Conservation (phyloP, 2,888 invertebrate genomes). For the Agrochola lychnidis region DNA sequence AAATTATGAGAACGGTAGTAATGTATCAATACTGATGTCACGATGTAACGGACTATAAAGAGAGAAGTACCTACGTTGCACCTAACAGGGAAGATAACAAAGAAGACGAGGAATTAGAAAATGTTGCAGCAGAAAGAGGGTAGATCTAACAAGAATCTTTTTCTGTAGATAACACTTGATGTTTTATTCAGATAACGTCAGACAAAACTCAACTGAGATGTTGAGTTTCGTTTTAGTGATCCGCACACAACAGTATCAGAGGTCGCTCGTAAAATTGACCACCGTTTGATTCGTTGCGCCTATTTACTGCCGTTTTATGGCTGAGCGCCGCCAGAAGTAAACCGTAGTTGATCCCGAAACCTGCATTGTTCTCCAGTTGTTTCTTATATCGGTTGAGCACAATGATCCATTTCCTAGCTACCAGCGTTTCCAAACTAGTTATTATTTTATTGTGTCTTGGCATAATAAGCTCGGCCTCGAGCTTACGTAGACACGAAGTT, state of each 20-base stretch:
- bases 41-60: background rate
- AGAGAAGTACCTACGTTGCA: background rate
- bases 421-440: constrained; percentile 19
- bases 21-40: background rate
- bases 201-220: background rate
- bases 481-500: constrained; percentile 31
- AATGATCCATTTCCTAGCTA: background rate
- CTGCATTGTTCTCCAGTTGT: constrained; percentile 56
- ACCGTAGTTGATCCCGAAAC: constrained; percentile 38
- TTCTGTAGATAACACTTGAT: background rate
- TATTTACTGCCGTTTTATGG: constrained; percentile 74
- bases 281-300: constrained; percentile 74
- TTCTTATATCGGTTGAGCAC: constrained; percentile 31
- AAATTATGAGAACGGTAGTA: background rate
- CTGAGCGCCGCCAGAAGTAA: constrained; percentile 62
- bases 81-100: background rate
- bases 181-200: constrained; percentile 12
- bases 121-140: background rate
- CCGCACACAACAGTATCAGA: constrained; percentile 51
- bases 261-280: constrained; percentile 79
- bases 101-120: background rate
- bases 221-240: constrained; percentile 41
- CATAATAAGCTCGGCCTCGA: constrained; percentile 18
- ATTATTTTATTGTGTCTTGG: constrained; percentile 17
- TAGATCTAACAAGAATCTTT: background rate